phyloP scores from a whole-genome alignment of 2,113 vertebrate genomes.

The Alethe diademata region DNA sequence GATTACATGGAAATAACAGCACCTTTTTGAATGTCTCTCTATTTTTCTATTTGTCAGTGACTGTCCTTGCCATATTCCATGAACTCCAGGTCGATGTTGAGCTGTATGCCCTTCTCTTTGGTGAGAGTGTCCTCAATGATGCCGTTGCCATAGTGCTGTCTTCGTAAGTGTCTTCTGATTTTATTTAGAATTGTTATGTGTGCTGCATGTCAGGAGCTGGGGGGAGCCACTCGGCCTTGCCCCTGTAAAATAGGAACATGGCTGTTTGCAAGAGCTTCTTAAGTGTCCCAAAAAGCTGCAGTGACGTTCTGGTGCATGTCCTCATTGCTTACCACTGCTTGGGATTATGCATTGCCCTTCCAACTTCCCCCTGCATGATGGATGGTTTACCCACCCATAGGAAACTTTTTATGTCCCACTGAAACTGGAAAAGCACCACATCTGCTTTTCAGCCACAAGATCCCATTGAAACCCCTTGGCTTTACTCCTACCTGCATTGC shows the following conservation, averaged over 20 bases:
- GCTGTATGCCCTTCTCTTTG: constrained; percentile 95
- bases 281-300: neutral
- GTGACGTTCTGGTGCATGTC: neutral
- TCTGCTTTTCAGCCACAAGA: neutral
- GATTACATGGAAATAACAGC: neutral
- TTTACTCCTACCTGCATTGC: neutral
- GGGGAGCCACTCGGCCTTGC: neutral
- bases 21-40: constrained; percentile 39
- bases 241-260: neutral
- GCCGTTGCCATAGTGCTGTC: constrained; percentile 95
- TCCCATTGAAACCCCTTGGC: neutral
- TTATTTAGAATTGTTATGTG: constrained; percentile 18
- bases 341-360: neutral
- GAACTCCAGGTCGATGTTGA: constrained; percentile 97
- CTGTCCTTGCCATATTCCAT: constrained; percentile 97
- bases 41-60: constrained; percentile 82
- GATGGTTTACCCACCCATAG: neutral
- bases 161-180: constrained; percentile 85
- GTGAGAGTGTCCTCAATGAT: constrained; percentile 97
- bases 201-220: neutral
- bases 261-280: neutral
- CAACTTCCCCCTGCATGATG: neutral
- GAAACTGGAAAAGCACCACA: neutral
- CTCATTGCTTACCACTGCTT: neutral
- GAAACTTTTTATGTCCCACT: neutral